A percentile compares a stretch with the other conserved stretches of the same genome.
These are phyloP conservation scores for Setophaga kirtlandii DNA, from an alignment of 2,113 vertebrate species.

Conservation along the genomic window DNA sequence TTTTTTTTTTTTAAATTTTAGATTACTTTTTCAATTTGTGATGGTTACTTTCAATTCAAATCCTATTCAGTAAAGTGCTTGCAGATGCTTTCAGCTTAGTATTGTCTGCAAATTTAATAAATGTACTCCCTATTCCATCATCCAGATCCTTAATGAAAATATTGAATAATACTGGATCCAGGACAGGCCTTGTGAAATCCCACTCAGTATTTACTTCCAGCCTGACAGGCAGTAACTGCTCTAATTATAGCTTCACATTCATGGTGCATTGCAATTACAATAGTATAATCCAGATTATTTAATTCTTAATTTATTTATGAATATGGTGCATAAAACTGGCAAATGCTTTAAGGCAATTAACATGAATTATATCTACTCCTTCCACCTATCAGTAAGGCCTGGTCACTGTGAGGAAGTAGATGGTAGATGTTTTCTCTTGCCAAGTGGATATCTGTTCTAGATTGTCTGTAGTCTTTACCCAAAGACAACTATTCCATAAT, in stretches of 20 bases:
- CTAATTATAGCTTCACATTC: not conserved
- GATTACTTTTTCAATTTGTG: slow-evolving; percentile 47
- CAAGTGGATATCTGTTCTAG: not conserved
- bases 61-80: slow-evolving; percentile 53
- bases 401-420: not conserved
- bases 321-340: not conserved
- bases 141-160: slow-evolving; percentile 54
- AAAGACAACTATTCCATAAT: not conserved
- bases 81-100: slow-evolving; percentile 46
- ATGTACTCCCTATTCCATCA: slow-evolving; percentile 54
- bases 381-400: not conserved
- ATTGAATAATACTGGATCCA: slow-evolving; percentile 42
- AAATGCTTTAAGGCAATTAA: not conserved
- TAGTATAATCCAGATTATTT: not conserved
- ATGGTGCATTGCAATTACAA: not conserved
- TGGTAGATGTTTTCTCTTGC: not conserved
- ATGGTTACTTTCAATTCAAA: slow-evolving; percentile 52
- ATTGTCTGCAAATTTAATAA: slow-evolving; percentile 57
- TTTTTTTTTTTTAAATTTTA: not conserved
- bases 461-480: not conserved
- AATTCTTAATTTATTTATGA: not conserved
- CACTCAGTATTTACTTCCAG: not conserved
- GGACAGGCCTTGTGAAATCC: not conserved
- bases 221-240: not conserved
- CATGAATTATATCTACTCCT: not conserved